These are phyloP conservation scores for Tachina fera DNA, from an alignment of 2,888 invertebrate species.

Conservation along the genomic window DNA sequence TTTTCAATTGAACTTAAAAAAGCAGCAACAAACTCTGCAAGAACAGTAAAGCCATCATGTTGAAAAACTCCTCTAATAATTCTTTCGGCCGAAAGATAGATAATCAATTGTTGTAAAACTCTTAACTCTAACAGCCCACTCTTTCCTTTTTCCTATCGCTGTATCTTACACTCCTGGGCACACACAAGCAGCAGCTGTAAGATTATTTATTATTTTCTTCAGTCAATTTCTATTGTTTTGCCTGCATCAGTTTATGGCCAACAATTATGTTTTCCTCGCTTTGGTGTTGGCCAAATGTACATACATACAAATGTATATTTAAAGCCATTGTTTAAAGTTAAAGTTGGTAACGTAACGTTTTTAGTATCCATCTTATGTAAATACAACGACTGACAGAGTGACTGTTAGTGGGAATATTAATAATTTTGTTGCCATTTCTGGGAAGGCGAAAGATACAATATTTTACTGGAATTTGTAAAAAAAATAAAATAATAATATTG, in stretches of 20 bases:
- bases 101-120: conserved; percentile 57
- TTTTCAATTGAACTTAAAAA: conserved; percentile 33
- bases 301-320: neutral
- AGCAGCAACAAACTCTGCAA: conserved; percentile 3
- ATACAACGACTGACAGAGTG: conserved; percentile 33
- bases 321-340: conserved; percentile 18
- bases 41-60: conserved; percentile 57
- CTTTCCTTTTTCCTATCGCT: neutral
- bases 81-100: conserved; percentile 41
- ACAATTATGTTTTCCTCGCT: conserved; percentile 67
- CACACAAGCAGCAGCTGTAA: conserved; percentile 39
- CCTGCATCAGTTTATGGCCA: conserved; percentile 59
- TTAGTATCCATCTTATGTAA: conserved; percentile 52
- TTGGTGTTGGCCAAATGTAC: conserved; percentile 42
- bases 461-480: conserved; percentile 10
- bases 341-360: conserved; percentile 3
- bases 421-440: conserved; percentile 68
- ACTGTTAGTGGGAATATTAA: conserved; percentile 60
- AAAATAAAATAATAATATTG: neutral
- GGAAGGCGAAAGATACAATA: conserved; percentile 36
- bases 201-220: conserved; percentile 46
- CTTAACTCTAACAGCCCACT: conserved; percentile 51
- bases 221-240: conserved; percentile 52
- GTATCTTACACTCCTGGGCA: neutral
- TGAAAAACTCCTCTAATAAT: conserved; percentile 52